Evolutionary conservation across 1,140 invertebrate species (phyloP).

Genomic region (Macrostomum lignano): DNA sequence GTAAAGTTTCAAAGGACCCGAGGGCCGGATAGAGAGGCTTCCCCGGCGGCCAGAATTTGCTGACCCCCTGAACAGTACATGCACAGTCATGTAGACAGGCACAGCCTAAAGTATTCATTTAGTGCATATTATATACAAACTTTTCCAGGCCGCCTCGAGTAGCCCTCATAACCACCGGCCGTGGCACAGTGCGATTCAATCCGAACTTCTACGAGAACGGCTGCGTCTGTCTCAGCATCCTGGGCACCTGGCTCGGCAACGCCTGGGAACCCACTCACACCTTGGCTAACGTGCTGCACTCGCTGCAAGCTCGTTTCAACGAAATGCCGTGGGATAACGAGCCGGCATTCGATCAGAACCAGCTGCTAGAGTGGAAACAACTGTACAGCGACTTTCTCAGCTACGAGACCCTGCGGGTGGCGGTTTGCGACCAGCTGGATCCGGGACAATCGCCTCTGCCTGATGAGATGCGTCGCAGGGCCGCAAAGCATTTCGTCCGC

Average conservation of each 20-base stretch:
- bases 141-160: constrained; percentile 37
- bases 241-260: constrained; percentile 64
- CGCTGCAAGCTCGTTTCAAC: constrained; percentile 34
- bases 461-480: no score
- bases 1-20: no score
- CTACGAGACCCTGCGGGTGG: constrained; percentile 33
- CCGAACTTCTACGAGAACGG: constrained; percentile 88
- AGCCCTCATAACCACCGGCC: constrained; percentile 71
- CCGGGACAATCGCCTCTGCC: constrained; percentile 16
- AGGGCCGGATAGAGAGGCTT: no score
- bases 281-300: constrained; percentile 32
- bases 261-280: constrained; percentile 34
- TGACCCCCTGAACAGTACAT: no score
- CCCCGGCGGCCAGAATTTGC: no score
- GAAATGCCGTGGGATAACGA: constrained; percentile 37
- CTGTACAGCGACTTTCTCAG: constrained; percentile 33
- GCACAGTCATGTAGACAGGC: no score
- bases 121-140: no score
- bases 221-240: constrained; percentile 71
- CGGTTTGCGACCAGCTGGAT: constrained; percentile 34
- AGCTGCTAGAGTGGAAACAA: constrained; percentile 24
- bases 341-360: constrained; percentile 32
- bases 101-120: no score
- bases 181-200: constrained; percentile 71
- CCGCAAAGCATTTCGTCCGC: no score